A percentile compares a stretch with the other conserved stretches of the same genome.
Conservation (phyloP, 37 sponge, comb jelly and placozoan genomes). For the Corticium candelabrum region DNA sequence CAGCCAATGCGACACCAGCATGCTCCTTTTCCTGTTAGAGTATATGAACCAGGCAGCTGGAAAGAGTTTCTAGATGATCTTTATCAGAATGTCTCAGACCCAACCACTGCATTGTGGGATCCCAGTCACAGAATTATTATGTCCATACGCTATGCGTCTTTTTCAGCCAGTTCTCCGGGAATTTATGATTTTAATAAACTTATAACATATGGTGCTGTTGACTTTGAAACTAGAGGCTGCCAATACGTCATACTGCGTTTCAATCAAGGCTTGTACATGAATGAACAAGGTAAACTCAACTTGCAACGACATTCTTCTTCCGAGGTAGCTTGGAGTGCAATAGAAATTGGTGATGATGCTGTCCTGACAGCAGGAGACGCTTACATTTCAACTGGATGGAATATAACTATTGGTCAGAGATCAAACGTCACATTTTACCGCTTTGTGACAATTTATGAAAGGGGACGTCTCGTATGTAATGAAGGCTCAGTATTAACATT, state of each 20-base stretch:
- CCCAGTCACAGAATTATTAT: too few species aligned
- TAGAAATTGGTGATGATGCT: too few species aligned
- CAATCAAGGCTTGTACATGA: background rate
- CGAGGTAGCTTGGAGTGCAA: too few species aligned
- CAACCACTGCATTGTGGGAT: too few species aligned
- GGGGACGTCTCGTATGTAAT: background rate
- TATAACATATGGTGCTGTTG: background rate
- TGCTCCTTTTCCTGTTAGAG: background rate
- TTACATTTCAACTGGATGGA: background rate
- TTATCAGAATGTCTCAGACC: background rate
- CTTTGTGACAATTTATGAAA: background rate
- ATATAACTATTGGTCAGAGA: background rate
- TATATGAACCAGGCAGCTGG: background rate
- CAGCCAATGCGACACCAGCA: background rate
- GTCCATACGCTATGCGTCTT: too few species aligned
- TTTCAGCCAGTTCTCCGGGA: too few species aligned
- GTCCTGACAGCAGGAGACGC: background rate
- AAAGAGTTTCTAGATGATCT: background rate
- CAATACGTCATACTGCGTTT: background rate
- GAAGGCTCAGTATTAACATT: background rate
- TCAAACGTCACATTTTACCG: background rate
- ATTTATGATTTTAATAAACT: too few species aligned
- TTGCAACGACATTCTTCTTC: background rate
- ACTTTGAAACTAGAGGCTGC: background rate
- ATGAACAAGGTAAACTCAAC: background rate